Evolutionary conservation across 2,888 invertebrate genomes (phyloP), one percentile per base, ranked within the genome.

Genomic region (Cremastinae sp.): DNA sequence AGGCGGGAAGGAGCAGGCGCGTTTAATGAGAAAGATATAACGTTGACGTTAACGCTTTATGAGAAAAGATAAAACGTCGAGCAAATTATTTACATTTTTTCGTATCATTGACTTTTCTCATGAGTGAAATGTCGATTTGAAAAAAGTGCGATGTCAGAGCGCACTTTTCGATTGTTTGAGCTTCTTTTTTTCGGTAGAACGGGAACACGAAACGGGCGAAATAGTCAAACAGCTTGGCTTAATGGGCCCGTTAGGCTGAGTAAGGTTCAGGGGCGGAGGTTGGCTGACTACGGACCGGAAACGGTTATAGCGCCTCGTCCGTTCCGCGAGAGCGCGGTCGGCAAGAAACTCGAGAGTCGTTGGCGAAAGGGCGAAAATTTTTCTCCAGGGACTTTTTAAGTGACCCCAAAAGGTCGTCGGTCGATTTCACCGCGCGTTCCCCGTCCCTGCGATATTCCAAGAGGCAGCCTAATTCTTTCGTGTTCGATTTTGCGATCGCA

Each of bases 331-430:
- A n/a, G 58, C 5, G 16, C 10, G n/a, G 4, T 38, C 41, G 1
- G 18, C 36, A 36, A n/a, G n/a, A 2, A 16, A 28, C 14, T 38
- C n/a, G 12, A 10, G 58, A 10, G 38, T 7, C n/a, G 3, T 38
- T 41, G 16, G n/a, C 5, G 18, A 18, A 18, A 49, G 49, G 18
- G 10, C 36, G 45, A 61, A 61, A 9, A 18, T 45, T 62, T 45
- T 34, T 36, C 64, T 51, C 51, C 10, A 18, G 53, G 53, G 64
- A 28, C 10, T 28, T 53, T 53, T 53, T 49, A 65, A n/a, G 22
- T 53, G 22, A 65, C 22, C 64, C 43, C 36, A 49, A 38, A 47
- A 20, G 49, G 62, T 62, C 51, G 36, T 14, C 36, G 18, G 22
- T 22, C 34, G 49, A 36, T 49, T 49, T 38, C 49, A 34, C 18